phyloP scores from a whole-genome alignment of 1,140 invertebrate species.

The Oedothorax gibbosus region DNA sequence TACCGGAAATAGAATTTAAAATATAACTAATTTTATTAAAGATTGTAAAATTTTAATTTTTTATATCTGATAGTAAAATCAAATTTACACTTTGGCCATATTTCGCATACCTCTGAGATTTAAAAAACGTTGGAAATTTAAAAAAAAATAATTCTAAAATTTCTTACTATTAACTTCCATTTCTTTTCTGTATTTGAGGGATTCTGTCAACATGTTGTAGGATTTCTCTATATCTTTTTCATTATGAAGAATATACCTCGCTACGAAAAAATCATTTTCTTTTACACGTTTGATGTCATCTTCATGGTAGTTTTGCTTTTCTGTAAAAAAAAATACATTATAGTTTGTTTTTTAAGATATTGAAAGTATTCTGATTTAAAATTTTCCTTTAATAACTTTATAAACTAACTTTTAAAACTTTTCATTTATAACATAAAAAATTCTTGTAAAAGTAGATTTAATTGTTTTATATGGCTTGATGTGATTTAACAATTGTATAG shows the following conservation, averaged over 20 bases:
- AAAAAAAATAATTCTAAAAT: no score
- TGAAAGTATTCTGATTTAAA: background rate
- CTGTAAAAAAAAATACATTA: conserved; percentile 18
- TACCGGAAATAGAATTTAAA: no score
- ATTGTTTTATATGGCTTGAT: no score
- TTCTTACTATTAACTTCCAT: conserved; percentile 42
- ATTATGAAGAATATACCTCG: conserved; percentile 54
- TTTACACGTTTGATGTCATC: conserved; percentile 58
- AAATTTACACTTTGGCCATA: no score
- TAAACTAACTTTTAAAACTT: background rate
- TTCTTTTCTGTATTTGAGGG: conserved; percentile 59
- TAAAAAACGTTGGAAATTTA: no score
- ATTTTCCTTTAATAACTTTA: background rate
- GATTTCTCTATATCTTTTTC: conserved; percentile 44
- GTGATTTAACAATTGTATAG: no score
- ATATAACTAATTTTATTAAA: no score
- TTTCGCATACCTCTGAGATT: no score
- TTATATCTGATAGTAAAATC: no score
- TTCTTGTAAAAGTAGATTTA: no score
- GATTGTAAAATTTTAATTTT: no score
- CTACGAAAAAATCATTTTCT: conserved; percentile 60
- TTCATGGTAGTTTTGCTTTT: conserved; percentile 42
- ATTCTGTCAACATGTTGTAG: conserved; percentile 22
- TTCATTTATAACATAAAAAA: background rate
- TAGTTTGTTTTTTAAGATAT: background rate